phyloP scores from a whole-genome alignment of 2,888 invertebrate species.

The Agrilus mali region DNA sequence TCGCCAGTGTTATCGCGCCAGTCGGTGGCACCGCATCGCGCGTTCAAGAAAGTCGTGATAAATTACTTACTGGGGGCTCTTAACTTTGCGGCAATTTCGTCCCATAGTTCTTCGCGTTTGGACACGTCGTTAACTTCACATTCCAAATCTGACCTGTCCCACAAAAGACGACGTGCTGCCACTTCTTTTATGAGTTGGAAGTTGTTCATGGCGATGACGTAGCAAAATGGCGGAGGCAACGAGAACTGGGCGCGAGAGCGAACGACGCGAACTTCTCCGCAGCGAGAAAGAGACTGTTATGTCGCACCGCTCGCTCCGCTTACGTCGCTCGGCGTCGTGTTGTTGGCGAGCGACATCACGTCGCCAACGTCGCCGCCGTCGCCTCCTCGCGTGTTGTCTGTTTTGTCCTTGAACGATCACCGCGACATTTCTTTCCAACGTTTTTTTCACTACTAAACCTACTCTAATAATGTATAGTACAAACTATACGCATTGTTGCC shows the following conservation, averaged over 20 bases:
- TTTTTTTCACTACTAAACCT: no score
- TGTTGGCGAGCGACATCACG: no score
- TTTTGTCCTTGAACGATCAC: no score
- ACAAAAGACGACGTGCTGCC: conserved; percentile 13
- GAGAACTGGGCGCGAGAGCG: neutral
- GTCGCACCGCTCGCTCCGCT: no score
- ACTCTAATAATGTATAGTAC: no score
- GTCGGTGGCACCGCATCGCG: conserved; percentile 5
- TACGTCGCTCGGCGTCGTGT: no score
- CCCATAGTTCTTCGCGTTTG: conserved; percentile 23
- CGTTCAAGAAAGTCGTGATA: conserved; percentile 2
- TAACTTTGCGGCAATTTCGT: conserved; percentile 19
- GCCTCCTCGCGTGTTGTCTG: no score
- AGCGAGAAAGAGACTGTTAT: no score
- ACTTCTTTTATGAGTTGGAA: conserved; percentile 17
- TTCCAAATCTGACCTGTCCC: conserved; percentile 14
- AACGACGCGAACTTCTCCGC: no score
- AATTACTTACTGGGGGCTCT: conserved; percentile 16
- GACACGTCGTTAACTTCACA: conserved; percentile 14
- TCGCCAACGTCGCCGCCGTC: no score
- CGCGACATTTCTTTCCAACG: no score
- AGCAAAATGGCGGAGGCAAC: conserved; percentile 9
- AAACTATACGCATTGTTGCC: no score
- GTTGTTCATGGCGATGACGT: conserved; percentile 16
- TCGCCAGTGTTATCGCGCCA: neutral